Evolutionary conservation across 2,113 vertebrate species (phyloP), one percentile per base, ranked within the genome.

Genomic region (Nymphicus hollandicus): DNA sequence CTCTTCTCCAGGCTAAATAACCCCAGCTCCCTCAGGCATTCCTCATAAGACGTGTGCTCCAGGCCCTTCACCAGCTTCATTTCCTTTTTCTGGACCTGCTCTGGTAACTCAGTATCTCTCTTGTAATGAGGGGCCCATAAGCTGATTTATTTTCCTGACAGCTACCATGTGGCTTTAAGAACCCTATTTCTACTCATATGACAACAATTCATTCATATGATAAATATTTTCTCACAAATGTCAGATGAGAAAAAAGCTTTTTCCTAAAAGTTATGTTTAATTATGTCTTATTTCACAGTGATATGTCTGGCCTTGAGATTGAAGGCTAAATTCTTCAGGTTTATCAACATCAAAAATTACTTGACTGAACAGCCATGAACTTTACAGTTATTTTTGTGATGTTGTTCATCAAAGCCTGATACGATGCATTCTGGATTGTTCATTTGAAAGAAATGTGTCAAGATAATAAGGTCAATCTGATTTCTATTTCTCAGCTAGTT

Each of bases 151-250:
- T 79, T 71, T 71, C 13, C 68, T 43, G 13, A 49, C 5, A 58
- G 11, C 4, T 56, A 52, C 2, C 3, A 20, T 76, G 50, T 66
- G 12, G 5, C 10, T 78, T 86, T 46, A 84, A 76, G 31, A n/a
- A 43, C 1, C 0, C 0, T 56, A 87, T 56, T 55, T 29, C 8
- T 49, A 3, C 39, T 58, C 6, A 4, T 23, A 58, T 58, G 55
- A 18, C 8, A 55, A 29, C 10, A 55, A 5, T 74, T 85, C 19
- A 63, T 3, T 82, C 10, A 14, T 20, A 56, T 19, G 20, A 46
- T 16, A 69, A 43, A 68, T 73, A 64, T 70, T 89, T 85, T 85
- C 17, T 78, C 61, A 19, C 12, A 70, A 74, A 73, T 13, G 4
- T 27, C 41, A 69, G 23, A 8, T 56, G 50, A 82, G 15, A 58